Conservation (phyloP, 2,113 vertebrate genomes). For the Agapornis roseicollis region DNA sequence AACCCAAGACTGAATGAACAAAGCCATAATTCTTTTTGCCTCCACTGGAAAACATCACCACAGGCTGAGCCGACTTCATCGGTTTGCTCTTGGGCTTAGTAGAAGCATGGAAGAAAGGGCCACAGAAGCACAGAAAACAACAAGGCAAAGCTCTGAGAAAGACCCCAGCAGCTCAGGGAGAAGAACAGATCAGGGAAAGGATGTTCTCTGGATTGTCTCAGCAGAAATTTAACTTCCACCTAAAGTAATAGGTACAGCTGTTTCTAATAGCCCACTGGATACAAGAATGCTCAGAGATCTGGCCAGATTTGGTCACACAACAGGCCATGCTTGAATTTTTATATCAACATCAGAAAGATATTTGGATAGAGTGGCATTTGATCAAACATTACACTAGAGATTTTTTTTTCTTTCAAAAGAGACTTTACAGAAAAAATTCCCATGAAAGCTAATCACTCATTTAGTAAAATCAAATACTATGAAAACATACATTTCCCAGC, state of each 20-base stretch:
- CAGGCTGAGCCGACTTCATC: neutral
- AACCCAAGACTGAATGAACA: neutral
- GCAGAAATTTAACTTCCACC: neutral
- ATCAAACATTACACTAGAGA: neutral
- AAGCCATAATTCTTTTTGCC: neutral
- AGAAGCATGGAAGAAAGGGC: neutral
- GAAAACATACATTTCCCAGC: neutral
- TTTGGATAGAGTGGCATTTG: neutral
- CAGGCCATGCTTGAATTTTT: neutral
- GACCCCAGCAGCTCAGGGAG: neutral
- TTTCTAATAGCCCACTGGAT: neutral
- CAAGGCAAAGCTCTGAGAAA: neutral
- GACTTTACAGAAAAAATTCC: neutral
- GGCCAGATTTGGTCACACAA: neutral
- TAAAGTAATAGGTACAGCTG: neutral
- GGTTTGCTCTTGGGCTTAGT: neutral
- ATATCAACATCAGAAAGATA: neutral
- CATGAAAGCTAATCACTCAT: neutral
- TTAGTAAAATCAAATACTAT: constrained; percentile 13
- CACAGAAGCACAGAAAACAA: neutral
- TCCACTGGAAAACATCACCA: neutral
- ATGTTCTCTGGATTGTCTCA: neutral
- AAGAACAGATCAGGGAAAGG: neutral
- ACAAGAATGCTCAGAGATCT: neutral
- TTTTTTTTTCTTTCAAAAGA: neutral